Percentiles rank a stretch among this genome's conserved stretches.
Evolutionary conservation across 2,113 vertebrate genomes (phyloP).

Genomic region (Sander lucioperca): DNA sequence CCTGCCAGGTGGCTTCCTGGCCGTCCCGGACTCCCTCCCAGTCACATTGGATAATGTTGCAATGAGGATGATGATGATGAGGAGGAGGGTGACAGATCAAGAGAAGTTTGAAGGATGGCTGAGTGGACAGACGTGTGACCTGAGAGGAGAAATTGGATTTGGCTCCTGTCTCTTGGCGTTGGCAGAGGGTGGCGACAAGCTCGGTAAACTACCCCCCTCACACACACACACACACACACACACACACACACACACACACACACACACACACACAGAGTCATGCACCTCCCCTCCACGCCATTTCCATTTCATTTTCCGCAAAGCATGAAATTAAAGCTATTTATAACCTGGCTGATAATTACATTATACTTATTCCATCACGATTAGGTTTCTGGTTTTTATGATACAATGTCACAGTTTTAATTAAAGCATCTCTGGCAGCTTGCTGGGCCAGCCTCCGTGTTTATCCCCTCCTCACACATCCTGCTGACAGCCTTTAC

Average conservation of each 20-base stretch:
- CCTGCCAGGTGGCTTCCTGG: constrained; percentile 41
- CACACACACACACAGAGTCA: constrained; percentile 23
- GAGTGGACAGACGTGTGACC: constrained; percentile 75
- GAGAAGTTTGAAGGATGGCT: constrained; percentile 73
- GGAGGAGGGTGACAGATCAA: constrained; percentile 63
- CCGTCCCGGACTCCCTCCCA: constrained; percentile 3
- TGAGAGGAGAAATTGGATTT: constrained; percentile 77
- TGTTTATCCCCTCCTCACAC: constrained; percentile 73
- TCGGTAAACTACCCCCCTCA: constrained; percentile 76
- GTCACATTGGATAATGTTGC: constrained; percentile 62
- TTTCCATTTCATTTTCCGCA: constrained; percentile 83
- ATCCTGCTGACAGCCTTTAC: constrained; percentile 66
- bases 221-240: constrained; percentile 21
- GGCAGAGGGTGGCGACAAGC: constrained; percentile 76
- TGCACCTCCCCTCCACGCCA: constrained; percentile 54
- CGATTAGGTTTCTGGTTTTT: constrained; percentile 82
- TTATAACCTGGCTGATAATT: constrained; percentile 85
- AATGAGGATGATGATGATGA: constrained; percentile 57
- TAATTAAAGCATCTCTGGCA: constrained; percentile 81
- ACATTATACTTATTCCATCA: constrained; percentile 84
- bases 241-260: constrained; percentile 2
- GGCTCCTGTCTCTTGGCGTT: constrained; percentile 76
- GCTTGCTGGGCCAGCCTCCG: constrained; percentile 62
- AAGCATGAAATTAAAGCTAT: constrained; percentile 87
- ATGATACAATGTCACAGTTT: constrained; percentile 83